Conservation (phyloP, 1,140 invertebrate species). For the Conus betulinus region DNA sequence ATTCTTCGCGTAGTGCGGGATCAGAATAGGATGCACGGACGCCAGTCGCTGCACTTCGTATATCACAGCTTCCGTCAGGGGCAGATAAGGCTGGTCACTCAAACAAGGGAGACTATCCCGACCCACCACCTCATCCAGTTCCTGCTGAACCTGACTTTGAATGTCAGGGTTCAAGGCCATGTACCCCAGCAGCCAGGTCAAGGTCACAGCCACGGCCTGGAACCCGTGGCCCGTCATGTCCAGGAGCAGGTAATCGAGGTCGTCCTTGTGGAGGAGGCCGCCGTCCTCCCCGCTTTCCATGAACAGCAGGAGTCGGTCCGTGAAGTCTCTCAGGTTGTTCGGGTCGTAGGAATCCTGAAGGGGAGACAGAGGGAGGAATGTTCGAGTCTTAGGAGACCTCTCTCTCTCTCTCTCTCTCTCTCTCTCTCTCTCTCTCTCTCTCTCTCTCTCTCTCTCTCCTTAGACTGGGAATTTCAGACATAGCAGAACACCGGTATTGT, state of each 20-base stretch:
- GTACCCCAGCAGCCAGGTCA: constrained; percentile 91
- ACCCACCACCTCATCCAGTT: constrained; percentile 62
- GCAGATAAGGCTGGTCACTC: constrained; percentile 62
- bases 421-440: constrained; percentile 11
- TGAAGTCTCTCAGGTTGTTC: constrained; percentile 53
- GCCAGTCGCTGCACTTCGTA: constrained; percentile 70
- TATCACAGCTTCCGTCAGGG: constrained; percentile 71
- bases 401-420: neutral
- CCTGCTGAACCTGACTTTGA: constrained; percentile 77
- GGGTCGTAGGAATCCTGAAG: constrained; percentile 61
- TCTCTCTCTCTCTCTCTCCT: neutral
- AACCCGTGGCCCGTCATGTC: constrained; percentile 92
- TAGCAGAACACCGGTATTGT: too few relatives aligned
- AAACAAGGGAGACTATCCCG: constrained; percentile 57
- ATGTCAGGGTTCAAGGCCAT: constrained; percentile 85
- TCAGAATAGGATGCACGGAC: constrained; percentile 62
- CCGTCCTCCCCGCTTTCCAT: constrained; percentile 63
- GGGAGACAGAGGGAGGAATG: constrained; percentile 41
- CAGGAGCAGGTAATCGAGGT: constrained; percentile 61
- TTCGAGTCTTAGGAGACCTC: neutral
- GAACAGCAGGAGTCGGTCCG: constrained; percentile 62
- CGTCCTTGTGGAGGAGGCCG: constrained; percentile 54
- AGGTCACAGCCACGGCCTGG: constrained; percentile 89
- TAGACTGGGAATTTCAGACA: too few relatives aligned
- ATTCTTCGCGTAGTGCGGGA: constrained; percentile 54